phyloP scores from a whole-genome alignment of 2,888 invertebrate species.

The Synanthedon tipuliformis region DNA sequence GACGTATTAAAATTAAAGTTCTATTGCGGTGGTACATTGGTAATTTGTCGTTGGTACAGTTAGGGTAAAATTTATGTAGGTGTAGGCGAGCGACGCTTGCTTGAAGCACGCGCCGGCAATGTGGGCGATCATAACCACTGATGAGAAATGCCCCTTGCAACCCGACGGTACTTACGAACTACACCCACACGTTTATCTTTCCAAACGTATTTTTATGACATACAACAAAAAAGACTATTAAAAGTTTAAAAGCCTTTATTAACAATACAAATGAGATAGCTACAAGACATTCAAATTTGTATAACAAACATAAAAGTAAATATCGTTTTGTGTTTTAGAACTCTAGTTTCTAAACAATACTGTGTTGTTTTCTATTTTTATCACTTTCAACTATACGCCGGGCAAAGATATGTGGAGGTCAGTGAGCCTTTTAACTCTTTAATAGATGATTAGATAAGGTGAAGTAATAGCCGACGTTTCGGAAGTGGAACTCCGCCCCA shows the following conservation, averaged over 20 bases:
- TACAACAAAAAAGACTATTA: conserved; percentile 26
- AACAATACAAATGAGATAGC: too few relatives aligned
- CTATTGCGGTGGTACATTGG: conserved; percentile 29
- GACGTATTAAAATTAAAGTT: conserved; percentile 34
- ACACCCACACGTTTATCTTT: conserved; percentile 26
- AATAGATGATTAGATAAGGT: conserved; percentile 27
- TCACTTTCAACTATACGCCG: conserved; percentile 9
- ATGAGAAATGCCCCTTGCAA: conserved; percentile 40
- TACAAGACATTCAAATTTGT: too few relatives aligned
- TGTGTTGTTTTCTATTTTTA: conserved; percentile 6
- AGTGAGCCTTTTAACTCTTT: conserved; percentile 16
- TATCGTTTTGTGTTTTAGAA: too few relatives aligned
- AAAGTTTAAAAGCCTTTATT: not conserved
- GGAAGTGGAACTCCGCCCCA: conserved; percentile 22
- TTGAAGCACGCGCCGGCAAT: conserved; percentile 23
- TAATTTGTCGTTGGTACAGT: conserved; percentile 59
- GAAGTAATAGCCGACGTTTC: conserved; percentile 18
- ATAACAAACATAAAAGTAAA: too few relatives aligned
- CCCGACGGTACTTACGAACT: conserved; percentile 18
- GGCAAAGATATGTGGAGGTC: conserved; percentile 17
- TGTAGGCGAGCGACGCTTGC: conserved; percentile 44
- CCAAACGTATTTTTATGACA: conserved; percentile 31
- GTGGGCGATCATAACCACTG: conserved; percentile 52
- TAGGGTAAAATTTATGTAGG: conserved; percentile 50
- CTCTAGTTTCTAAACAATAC: too few relatives aligned